Conservation (phyloP, 2,113 vertebrate genomes). For the Rhinopomastus cyanomelas region DNA sequence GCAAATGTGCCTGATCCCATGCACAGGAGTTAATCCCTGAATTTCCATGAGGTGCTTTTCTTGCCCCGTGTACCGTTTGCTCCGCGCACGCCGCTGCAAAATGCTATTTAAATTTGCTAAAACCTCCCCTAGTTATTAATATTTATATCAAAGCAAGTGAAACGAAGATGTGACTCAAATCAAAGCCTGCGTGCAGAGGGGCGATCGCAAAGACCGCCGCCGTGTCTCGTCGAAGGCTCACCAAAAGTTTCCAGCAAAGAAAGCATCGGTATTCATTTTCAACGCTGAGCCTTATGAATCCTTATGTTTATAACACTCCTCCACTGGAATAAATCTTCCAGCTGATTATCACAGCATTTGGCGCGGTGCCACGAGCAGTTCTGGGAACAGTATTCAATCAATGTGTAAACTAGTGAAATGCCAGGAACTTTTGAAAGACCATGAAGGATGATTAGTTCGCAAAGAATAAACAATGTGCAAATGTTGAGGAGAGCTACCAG, state of each 20-base stretch:
- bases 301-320: constrained; percentile 82
- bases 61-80: constrained; percentile 18
- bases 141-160: constrained; percentile 62
- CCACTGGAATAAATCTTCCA: constrained; percentile 84
- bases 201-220: constrained; percentile 6
- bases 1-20: constrained; percentile 54
- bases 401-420: constrained; percentile 74
- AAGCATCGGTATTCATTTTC: constrained; percentile 69
- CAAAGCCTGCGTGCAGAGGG: constrained; percentile 40
- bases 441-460: constrained; percentile 72
- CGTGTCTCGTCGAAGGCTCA: neutral
- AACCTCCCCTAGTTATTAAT: constrained; percentile 58
- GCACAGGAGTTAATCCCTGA: constrained; percentile 37
- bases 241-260: constrained; percentile 64
- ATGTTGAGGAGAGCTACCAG: constrained; percentile 47
- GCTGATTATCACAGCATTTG: constrained; percentile 83
- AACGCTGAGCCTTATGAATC: constrained; percentile 68
- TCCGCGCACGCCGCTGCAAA: constrained; percentile 40
- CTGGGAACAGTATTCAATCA: constrained; percentile 78
- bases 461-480: constrained; percentile 76
- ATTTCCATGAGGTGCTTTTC: constrained; percentile 52
- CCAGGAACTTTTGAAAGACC: constrained; percentile 77
- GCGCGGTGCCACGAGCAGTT: constrained; percentile 71
- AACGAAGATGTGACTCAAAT: constrained; percentile 56
- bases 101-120: constrained; percentile 67